These are phyloP conservation scores for Daktulosphaira vitifoliae DNA, from an alignment of 1,140 invertebrate species.

Conservation along the genomic window DNA sequence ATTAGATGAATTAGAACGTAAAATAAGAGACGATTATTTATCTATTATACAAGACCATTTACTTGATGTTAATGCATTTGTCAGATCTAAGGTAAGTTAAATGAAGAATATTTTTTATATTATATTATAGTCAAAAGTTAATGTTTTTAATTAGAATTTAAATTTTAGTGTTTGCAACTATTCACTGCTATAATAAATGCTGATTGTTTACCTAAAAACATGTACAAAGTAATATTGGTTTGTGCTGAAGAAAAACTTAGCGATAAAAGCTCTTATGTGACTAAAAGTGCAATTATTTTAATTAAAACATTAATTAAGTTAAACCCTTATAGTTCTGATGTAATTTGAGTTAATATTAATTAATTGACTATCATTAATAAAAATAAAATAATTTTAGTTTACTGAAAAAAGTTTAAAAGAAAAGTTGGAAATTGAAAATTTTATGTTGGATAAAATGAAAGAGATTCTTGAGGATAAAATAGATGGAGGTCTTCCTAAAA, in stretches of 20 bases:
- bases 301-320: slow-evolving; percentile 37
- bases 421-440: background rate
- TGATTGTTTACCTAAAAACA: slow-evolving; percentile 37
- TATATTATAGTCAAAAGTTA: background rate
- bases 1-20: slow-evolving; percentile 55
- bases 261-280: slow-evolving; percentile 39
- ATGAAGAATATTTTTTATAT: background rate
- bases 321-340: slow-evolving; percentile 39
- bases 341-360: slow-evolving; percentile 25
- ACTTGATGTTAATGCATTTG: slow-evolving; percentile 71
- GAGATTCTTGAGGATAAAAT: background rate
- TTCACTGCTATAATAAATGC: slow-evolving; percentile 35
- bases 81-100: slow-evolving; percentile 58
- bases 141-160: background rate
- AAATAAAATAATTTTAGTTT: background rate
- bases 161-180: slow-evolving; percentile 39
- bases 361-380: background rate
- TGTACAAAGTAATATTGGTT: slow-evolving; percentile 32
- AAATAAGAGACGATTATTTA: slow-evolving; percentile 60
- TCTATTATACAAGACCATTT: slow-evolving; percentile 70
- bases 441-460: background rate
- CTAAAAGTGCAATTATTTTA: slow-evolving; percentile 38
- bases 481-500: background rate
- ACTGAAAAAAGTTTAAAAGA: background rate
- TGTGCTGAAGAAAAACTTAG: slow-evolving; percentile 36